Base-by-base conservation (phyloP, 2,113 vertebrate genomes). In the Harpagus bidentatus region DNA sequence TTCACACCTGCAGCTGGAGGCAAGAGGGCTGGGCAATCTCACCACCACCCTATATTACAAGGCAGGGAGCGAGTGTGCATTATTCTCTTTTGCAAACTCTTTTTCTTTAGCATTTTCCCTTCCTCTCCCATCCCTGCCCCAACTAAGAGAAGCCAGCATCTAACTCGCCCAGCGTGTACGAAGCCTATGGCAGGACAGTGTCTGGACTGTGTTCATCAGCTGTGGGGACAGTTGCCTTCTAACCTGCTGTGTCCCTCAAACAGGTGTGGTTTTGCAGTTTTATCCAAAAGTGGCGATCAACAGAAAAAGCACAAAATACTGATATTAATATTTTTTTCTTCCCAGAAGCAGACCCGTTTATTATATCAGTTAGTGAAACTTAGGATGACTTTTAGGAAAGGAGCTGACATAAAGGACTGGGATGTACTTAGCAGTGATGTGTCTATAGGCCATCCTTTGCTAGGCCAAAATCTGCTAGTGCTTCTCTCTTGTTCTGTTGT, bases 11-110 rank as follows among this genome's bases (percentile, higher is more conserved):
- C 23, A 61, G 17, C 4, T 74, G 34, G 40, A 86, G 16, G 25
- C 42, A 67, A 29, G 65, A 66, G 4, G 15, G 15, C 15, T 63
- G 47, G 16, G 16, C 29, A 17, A 10, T 34, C 65, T 38, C 52
- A 36, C 10, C 4, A 0, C 16, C 36, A 1, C 28, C 38, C 42
- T 25, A 2, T 26, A 9, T 34, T 36, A 10, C 13, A 50, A 42
- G 11, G 8, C 50, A 62, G 32, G 16, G 43, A 43, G 15, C 7
- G 40, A 55, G 15, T 3, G 18, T n/a, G n/a, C 21, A 21, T 48
- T 58, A 58, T 78, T 85, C 29, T 55, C 29, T 56, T 71, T 36
- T 62, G 14, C 16, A 62, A 74, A 16, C 12, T 69, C 13, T 10
- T 52, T 55, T 38, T 28, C 32, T 53, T n/a, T 53, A 28, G 10